Conservation (phyloP, 1,140 invertebrate genomes). For the Daktulosphaira vitifoliae region DNA sequence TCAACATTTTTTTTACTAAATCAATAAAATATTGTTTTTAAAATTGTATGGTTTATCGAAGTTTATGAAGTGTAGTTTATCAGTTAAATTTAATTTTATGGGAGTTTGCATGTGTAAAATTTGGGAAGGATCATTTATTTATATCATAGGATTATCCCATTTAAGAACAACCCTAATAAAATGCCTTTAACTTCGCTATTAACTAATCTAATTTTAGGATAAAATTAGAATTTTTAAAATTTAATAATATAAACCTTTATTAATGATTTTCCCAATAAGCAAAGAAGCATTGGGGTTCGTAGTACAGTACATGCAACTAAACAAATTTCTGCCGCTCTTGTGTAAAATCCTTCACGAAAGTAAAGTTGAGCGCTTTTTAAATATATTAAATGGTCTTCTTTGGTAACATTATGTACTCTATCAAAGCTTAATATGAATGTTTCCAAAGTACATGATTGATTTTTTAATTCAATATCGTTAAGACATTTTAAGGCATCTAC, state of each 20-base stretch:
- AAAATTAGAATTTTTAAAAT: too few relatives aligned
- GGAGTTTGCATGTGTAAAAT: too few relatives aligned
- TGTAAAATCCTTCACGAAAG: background rate
- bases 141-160: too few relatives aligned
- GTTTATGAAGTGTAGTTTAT: too few relatives aligned
- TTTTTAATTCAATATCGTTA: background rate
- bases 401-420: background rate
- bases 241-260: background rate
- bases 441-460: background rate
- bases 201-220: too few relatives aligned
- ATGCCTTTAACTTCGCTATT: too few relatives aligned
- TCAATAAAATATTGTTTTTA: too few relatives aligned
- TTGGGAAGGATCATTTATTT: too few relatives aligned
- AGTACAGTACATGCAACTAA: background rate
- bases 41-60: too few relatives aligned
- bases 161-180: too few relatives aligned
- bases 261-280: constrained; percentile 7
- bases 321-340: background rate
- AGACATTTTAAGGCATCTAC: background rate
- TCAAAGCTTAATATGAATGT: background rate
- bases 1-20: too few relatives aligned
- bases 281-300: background rate
- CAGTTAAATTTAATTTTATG: too few relatives aligned
- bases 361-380: background rate
- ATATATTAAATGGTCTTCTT: background rate